These are phyloP conservation scores for Danionella cerebrum DNA, from an alignment of 2,113 vertebrate genomes.

Conservation along the genomic window DNA sequence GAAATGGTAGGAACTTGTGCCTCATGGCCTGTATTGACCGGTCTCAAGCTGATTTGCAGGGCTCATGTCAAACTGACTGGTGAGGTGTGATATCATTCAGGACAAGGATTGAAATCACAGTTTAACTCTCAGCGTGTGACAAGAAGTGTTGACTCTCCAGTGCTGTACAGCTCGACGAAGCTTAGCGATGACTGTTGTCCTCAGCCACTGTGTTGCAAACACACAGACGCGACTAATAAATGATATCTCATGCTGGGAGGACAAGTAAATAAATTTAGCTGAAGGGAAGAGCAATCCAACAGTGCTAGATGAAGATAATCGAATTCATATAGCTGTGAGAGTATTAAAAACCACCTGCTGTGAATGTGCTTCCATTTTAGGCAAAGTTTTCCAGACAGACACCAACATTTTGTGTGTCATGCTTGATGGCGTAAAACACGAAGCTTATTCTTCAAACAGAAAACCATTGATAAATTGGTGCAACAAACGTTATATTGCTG, in stretches of 20 bases:
- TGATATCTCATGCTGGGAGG: slow-evolving; percentile 1
- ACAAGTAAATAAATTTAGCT: neutral
- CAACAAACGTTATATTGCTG: too few relatives aligned
- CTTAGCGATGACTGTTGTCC: neutral
- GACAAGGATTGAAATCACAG: neutral
- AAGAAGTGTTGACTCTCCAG: slow-evolving; percentile 3
- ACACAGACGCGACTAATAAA: slow-evolving; percentile 3
- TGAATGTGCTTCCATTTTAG: neutral
- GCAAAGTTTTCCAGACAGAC: neutral
- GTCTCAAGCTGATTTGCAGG: neutral
- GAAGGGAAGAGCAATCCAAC: neutral
- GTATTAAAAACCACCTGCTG: neutral
- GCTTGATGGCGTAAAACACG: neutral
- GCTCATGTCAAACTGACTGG: slow-evolving; percentile 3
- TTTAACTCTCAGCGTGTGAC: slow-evolving; percentile 5
- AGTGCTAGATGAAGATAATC: neutral
- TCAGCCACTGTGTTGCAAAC: neutral
- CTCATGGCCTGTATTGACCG: neutral
- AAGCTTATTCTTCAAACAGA: neutral
- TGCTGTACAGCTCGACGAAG: slow-evolving; percentile 1
- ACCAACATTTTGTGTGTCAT: neutral
- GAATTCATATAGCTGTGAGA: neutral
- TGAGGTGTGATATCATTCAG: neutral
- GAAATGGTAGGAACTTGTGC: neutral
- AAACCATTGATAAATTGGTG: too few relatives aligned